Conservation (phyloP, 2,113 vertebrate species). For the Hemicordylus capensis region DNA sequence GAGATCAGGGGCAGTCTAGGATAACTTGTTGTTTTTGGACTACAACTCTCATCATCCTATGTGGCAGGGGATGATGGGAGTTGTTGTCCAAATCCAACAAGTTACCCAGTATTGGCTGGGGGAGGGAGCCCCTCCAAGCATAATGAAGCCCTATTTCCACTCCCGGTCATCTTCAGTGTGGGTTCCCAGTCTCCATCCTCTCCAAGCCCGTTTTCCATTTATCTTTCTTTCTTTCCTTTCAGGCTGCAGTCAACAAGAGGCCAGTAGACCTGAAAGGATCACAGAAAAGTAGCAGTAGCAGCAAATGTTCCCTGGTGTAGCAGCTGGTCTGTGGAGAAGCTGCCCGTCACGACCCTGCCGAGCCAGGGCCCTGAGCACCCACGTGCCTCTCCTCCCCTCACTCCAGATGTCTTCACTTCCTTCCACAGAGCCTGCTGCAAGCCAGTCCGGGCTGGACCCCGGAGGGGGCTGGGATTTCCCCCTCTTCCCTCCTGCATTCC, state of each 20-base stretch:
- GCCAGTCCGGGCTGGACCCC: background rate
- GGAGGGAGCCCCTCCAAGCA: background rate
- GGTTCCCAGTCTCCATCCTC: background rate
- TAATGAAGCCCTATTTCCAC: background rate
- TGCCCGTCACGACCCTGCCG: background rate
- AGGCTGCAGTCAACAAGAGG: conserved; percentile 57
- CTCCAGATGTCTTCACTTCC: background rate
- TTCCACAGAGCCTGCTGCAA: background rate
- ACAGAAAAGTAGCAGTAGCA: conserved; percentile 50
- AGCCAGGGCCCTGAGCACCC: no score
- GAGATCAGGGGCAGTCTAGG: no score
- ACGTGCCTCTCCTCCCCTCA: background rate
- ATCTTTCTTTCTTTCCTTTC: background rate
- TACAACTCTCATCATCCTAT: no score
- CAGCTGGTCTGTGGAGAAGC: fast-evolving
- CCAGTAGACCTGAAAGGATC: conserved; percentile 52
- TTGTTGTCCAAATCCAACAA: no score
- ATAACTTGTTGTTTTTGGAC: no score
- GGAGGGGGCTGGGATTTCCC: background rate
- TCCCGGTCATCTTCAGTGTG: no score
- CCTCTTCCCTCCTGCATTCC: background rate
- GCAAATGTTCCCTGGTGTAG: conserved; percentile 69
- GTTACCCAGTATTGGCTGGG: no score
- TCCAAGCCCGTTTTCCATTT: background rate
- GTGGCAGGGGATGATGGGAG: background rate